Conservation (phyloP, 2,113 vertebrate genomes). For the Castor canadensis region DNA sequence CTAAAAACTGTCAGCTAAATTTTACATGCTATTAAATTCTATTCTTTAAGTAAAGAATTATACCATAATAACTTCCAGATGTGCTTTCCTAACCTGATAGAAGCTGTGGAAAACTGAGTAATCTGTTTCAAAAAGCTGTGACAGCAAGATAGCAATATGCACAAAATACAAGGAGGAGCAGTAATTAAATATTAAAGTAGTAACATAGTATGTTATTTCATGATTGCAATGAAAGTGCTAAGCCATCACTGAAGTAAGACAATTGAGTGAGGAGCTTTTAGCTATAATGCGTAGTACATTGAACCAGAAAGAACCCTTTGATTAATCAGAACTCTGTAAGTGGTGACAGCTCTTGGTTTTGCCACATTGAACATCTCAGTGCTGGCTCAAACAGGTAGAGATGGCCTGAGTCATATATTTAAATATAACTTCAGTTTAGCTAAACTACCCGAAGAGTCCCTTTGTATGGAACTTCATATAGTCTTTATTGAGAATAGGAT, state of each 20-base stretch:
- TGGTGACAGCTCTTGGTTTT: background rate
- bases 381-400: background rate
- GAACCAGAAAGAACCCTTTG: background rate
- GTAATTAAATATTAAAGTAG: background rate
- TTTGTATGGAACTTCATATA: background rate
- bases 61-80: background rate
- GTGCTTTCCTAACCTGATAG: background rate
- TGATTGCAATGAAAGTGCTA: background rate
- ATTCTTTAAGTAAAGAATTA: background rate
- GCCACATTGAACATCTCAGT: background rate
- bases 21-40: conserved; percentile 16
- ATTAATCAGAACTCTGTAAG: background rate
- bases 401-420: background rate
- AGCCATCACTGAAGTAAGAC: background rate
- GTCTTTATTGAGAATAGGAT: background rate
- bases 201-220: background rate
- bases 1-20: background rate
- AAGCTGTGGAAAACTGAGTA: background rate
- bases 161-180: background rate
- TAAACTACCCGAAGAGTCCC: background rate
- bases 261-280: background rate
- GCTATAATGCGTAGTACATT: background rate
- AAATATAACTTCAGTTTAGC: background rate
- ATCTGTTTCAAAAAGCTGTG: background rate
- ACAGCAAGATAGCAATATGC: background rate